Evolutionary conservation across 2,888 invertebrate genomes (phyloP).

Genomic region (Tiliacea citrago): DNA sequence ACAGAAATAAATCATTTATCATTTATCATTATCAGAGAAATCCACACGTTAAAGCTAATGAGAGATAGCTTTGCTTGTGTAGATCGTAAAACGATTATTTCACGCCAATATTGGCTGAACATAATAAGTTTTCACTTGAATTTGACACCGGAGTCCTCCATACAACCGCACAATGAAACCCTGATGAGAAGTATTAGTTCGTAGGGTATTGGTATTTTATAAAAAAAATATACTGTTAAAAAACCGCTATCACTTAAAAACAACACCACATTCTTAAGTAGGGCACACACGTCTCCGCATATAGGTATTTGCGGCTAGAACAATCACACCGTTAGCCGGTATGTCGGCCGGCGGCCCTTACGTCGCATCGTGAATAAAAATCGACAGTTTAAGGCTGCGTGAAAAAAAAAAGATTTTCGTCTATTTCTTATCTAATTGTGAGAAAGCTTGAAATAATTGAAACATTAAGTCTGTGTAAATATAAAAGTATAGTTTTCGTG

Average conservation of each 20-base stretch:
- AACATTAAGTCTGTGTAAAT: no score
- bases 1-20: no score
- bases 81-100: neutral
- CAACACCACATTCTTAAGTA: conserved; percentile 67
- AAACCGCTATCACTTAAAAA: conserved; percentile 50
- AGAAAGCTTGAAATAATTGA: no score
- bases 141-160: neutral
- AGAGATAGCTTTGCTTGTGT: conserved; percentile 28
- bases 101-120: neutral
- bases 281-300: conserved; percentile 79
- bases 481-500: no score
- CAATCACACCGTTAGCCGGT: conserved; percentile 85
- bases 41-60: conserved; percentile 22
- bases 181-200: neutral
- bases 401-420: no score
- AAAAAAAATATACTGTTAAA: neutral
- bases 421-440: no score
- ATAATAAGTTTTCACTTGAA: neutral
- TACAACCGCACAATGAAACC: neutral
- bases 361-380: conserved; percentile 66
- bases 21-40: no score
- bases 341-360: conserved; percentile 77
- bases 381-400: no score
- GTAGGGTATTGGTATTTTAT: no score
- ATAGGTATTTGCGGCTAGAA: conserved; percentile 87